These are phyloP conservation scores for Leptinotarsa rubiginosa DNA, from an alignment of 2,888 invertebrate genomes.

Conservation along the genomic window DNA sequence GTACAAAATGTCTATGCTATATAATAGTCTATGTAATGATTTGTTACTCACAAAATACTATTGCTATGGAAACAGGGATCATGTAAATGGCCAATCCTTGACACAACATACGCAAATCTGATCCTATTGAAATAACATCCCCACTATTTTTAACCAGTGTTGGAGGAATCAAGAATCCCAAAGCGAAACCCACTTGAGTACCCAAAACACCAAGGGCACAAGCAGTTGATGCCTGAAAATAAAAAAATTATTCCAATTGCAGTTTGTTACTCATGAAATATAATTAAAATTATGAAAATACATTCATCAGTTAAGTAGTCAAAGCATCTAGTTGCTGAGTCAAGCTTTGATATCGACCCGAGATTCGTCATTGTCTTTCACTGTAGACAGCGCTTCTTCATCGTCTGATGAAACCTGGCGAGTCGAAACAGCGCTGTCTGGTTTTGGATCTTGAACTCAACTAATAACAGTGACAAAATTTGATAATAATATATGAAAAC, in stretches of 20 bases:
- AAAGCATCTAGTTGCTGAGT: too few relatives aligned
- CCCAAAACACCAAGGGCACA: conserved; percentile 81
- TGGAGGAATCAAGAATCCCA: conserved; percentile 68
- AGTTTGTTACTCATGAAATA: neutral
- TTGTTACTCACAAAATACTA: conserved; percentile 43
- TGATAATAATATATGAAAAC: neutral
- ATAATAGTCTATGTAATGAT: too few relatives aligned
- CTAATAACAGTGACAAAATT: neutral
- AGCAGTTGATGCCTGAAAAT: conserved; percentile 69
- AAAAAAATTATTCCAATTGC: neutral
- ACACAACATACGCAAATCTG: conserved; percentile 68
- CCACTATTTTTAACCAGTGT: conserved; percentile 60
- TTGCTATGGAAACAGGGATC: conserved; percentile 56
- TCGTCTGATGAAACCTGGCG: too few relatives aligned
- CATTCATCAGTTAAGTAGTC: neutral
- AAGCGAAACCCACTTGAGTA: conserved; percentile 77
- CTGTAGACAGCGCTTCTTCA: too few relatives aligned
- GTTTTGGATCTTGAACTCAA: too few relatives aligned
- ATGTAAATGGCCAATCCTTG: conserved; percentile 70
- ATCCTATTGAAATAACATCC: conserved; percentile 53
- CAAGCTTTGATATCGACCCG: too few relatives aligned
- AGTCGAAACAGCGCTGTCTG: too few relatives aligned
- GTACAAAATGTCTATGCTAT: too few relatives aligned
- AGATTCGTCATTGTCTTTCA: too few relatives aligned
- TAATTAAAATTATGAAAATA: neutral